These are phyloP conservation scores for Lasioglossum baleicum DNA, from an alignment of 1,140 invertebrate genomes.

Conservation along the genomic window DNA sequence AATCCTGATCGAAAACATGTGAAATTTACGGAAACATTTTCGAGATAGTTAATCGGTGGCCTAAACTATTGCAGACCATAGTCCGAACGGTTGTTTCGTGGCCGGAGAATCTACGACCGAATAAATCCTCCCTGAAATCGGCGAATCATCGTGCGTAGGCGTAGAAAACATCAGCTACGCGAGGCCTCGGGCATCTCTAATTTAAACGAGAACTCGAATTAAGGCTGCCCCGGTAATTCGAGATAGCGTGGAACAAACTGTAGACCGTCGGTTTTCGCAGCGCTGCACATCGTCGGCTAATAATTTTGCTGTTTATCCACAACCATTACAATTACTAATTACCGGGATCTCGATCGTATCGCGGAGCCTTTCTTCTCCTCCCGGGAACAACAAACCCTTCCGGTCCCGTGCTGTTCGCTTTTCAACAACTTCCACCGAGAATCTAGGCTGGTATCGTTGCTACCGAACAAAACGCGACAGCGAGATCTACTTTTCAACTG, in stretches of 20 bases:
- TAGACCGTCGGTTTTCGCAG: neutral
- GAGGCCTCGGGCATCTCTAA: slow-evolving; percentile 2
- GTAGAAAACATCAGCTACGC: neutral
- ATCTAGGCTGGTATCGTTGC: neutral
- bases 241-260: slow-evolving; percentile 23
- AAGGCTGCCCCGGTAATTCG: slow-evolving; percentile 7
- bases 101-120: neutral
- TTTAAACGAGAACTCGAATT: slow-evolving; percentile 22
- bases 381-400: slow-evolving; percentile 12
- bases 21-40: no score
- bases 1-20: no score
- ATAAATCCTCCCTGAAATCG: neutral
- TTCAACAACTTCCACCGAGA: neutral
- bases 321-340: slow-evolving; percentile 38
- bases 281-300: slow-evolving; percentile 17
- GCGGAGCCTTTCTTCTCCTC: neutral
- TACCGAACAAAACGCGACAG: no score
- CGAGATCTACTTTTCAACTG: no score
- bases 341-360: slow-evolving; percentile 21
- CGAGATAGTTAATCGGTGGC: no score
- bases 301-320: slow-evolving; percentile 26
- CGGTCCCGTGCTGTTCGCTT: neutral
- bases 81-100: neutral
- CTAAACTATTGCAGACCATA: no score
- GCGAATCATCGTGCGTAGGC: neutral